Evolutionary conservation across 2,113 vertebrate species (phyloP).

Genomic region (Anolis carolinensis): DNA sequence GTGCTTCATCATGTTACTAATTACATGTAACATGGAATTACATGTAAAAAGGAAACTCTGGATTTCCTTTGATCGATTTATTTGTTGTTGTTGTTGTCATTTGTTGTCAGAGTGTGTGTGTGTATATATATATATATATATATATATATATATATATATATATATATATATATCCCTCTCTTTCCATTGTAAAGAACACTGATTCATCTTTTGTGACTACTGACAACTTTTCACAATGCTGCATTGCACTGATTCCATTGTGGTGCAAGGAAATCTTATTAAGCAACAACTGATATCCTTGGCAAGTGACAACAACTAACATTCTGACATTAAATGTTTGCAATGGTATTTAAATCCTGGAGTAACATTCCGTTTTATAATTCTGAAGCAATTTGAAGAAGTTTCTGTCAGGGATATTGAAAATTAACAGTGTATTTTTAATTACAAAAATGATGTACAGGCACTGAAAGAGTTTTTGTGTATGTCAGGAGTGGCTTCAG

Average conservation of each 20-base stretch:
- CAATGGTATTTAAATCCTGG: background rate
- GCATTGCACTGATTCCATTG: background rate
- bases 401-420: background rate
- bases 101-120: background rate
- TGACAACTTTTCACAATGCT: no score
- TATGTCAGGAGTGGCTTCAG: no score
- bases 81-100: background rate
- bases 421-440: no score
- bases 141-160: no score
- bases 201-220: background rate
- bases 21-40: no score
- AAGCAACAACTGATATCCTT: background rate
- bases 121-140: no score
- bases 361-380: background rate
- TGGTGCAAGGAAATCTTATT: no score
- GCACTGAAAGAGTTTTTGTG: no score
- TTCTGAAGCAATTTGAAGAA: background rate
- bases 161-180: no score
- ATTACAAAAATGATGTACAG: no score
- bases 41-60: background rate
- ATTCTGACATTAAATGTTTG: no score
- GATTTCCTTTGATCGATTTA: background rate
- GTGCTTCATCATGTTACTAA: no score
- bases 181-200: background rate
- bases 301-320: background rate